These are phyloP conservation scores for Thera britannica DNA, from an alignment of 2,888 invertebrate genomes.

Conservation along the genomic window DNA sequence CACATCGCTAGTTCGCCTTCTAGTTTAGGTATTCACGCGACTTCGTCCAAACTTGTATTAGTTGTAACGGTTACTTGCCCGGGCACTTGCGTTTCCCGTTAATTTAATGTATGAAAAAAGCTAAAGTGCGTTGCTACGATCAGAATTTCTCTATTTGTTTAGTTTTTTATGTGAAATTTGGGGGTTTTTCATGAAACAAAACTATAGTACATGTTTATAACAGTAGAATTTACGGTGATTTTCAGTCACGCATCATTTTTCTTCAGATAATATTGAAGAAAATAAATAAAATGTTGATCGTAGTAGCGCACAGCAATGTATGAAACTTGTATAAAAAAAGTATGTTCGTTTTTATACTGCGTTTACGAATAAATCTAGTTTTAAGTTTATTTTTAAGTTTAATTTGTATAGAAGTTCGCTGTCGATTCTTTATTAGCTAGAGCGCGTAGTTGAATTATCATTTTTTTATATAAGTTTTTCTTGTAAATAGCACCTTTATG, in stretches of 20 bases:
- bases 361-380: slow-evolving; percentile 18
- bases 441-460: slow-evolving; percentile 38
- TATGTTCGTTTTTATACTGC: slow-evolving; percentile 22
- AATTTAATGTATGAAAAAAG: slow-evolving; percentile 19
- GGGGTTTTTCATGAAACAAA: neutral
- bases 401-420: slow-evolving; percentile 29
- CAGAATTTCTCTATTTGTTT: neutral
- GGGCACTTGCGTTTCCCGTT: slow-evolving; percentile 53
- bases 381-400: slow-evolving; percentile 30
- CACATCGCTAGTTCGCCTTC: slow-evolving; percentile 35
- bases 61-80: slow-evolving; percentile 56
- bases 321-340: slow-evolving; percentile 2
- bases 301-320: neutral
- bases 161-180: neutral
- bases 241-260: neutral
- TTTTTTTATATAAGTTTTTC: slow-evolving; percentile 35
- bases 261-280: neutral
- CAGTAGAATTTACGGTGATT: neutral
- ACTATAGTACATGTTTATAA: neutral
- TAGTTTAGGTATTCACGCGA: slow-evolving; percentile 58
- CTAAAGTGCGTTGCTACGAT: neutral
- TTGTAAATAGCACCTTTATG: slow-evolving; percentile 41
- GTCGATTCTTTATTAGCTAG: slow-evolving; percentile 22
- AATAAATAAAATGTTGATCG: neutral
- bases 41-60: slow-evolving; percentile 66